Base-by-base conservation (phyloP, 2,113 vertebrate species). In the Dolichotis patagonum region DNA sequence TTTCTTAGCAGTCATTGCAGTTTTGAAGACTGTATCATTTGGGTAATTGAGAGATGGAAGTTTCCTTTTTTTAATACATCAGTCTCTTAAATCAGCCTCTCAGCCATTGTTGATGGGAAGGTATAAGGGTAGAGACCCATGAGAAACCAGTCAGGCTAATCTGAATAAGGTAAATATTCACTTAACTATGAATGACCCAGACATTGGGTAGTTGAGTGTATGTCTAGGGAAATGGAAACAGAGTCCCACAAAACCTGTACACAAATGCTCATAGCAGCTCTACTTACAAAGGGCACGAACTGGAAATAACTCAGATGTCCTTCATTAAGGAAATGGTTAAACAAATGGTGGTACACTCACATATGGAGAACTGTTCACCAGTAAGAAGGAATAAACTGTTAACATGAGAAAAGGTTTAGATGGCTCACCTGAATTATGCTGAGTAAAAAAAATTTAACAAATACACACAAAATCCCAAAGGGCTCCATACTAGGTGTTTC, bases 61-160 rank as follows among this genome's bases (percentile, higher is more conserved):
- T 95, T 90, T 85, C 32, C 20, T 67, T 81, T 92, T 52, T 95
- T 78, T 69, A 93, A 95, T 5, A 52, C 0, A 43, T n/a, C 26
- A n/a, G 4, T 49, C 20, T 78, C 38, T 52, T 52, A 46, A 65
- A 22, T 69, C 58, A 13, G 35, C 78, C 71, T 71, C 65, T 67
- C 49, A 46, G 43, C 20, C 13, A 35, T 32, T 73, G 2, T 58
- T 73, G 32, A 65, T 65, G 46, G 26, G 19, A 62, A 71, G 43
- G 22, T 38, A 49, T 93, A 93, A 58, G 60, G n/a, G 26, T 6
- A 65, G 1, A 69, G 26, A 62, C 11, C 20, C 12, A 32, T 1
- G 58, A 28, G 52, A 85, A 91, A 73, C 56, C 4, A 75, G 28
- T 52, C 52, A 30, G 49, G 5, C 12, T 30, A 3, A 28, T 88